Evolutionary conservation across 2,113 vertebrate species (phyloP).

Genomic region (Willisornis vidua): DNA sequence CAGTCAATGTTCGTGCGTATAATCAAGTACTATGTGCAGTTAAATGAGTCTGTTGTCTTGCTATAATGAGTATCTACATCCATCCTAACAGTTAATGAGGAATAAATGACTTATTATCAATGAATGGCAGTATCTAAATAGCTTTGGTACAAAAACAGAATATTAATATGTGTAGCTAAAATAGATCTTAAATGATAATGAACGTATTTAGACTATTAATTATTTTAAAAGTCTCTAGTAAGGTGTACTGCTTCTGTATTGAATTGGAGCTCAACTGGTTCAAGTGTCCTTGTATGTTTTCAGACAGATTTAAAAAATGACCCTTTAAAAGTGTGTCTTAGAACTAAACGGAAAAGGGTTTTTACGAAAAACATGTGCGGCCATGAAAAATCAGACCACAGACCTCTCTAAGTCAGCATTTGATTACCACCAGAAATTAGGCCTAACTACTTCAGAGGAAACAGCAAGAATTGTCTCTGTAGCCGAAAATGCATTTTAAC

Average conservation of each 20-base stretch:
- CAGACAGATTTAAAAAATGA: not conserved
- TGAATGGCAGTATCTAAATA: constrained; percentile 80
- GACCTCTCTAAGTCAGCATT: not conserved
- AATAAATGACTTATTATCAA: constrained; percentile 84
- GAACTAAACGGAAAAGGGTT: not conserved
- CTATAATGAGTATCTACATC: constrained; percentile 80
- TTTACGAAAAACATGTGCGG: not conserved
- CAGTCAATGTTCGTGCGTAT: constrained; percentile 41
- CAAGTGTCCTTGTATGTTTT: not conserved
- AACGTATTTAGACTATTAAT: constrained; percentile 71
- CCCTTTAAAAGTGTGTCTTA: not conserved
- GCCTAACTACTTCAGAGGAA: not conserved
- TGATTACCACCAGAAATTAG: not conserved
- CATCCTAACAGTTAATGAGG: constrained; percentile 79
- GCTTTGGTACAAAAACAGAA: constrained; percentile 78
- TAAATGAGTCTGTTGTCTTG: constrained; percentile 81
- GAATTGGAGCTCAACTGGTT: constrained; percentile 19
- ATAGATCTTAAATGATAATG: constrained; percentile 79
- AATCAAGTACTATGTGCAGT: constrained; percentile 75
- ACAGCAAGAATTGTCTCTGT: not conserved
- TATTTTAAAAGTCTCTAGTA: constrained; percentile 71
- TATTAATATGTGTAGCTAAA: constrained; percentile 77
- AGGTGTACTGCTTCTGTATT: constrained; percentile 31
- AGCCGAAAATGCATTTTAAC: not conserved
- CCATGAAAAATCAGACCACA: not conserved